phyloP scores from a whole-genome alignment of 2,113 vertebrate species.

The Cryptotis parvus region DNA sequence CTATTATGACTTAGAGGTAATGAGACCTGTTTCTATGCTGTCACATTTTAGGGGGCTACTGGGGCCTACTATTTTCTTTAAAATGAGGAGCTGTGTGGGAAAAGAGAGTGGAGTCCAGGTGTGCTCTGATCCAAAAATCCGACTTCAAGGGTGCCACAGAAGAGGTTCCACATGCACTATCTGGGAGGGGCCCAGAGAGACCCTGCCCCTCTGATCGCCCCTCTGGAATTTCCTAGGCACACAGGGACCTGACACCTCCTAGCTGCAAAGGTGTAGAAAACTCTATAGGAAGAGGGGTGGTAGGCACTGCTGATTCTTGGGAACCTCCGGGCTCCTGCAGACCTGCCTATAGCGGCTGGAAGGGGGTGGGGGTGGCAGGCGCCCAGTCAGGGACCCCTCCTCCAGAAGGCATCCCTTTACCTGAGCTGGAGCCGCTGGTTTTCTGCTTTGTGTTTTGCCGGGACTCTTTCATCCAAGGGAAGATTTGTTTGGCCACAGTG shows the following conservation, averaged over 20 bases:
- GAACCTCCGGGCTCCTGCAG: not conserved
- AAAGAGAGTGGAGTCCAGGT: constrained; percentile 43
- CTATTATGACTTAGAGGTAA: constrained; percentile 82
- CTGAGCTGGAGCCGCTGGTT: constrained; percentile 97
- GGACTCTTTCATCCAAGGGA: constrained; percentile 99
- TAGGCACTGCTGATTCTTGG: not conserved
- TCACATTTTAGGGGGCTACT: constrained; percentile 79
- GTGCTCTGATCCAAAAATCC: constrained; percentile 74
- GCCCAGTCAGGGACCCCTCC: constrained; percentile 44
- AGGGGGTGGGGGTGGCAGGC: not conserved
- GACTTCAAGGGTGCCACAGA: not conserved
- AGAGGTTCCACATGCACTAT: not conserved
- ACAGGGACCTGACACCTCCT: constrained; percentile 21
- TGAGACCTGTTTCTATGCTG: constrained; percentile 85
- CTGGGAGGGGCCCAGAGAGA: constrained; percentile 17
- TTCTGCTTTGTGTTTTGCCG: constrained; percentile 99
- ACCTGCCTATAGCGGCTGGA: not conserved
- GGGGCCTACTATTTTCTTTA: constrained; percentile 82
- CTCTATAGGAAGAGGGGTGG: not conserved
- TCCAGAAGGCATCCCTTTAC: constrained; percentile 85
- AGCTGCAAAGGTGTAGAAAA: constrained; percentile 22
- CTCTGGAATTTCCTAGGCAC: constrained; percentile 16
- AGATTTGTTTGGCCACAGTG: constrained; percentile 95
- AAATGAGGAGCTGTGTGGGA: constrained; percentile 76
- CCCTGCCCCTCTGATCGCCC: not conserved